Percentiles rank a stretch among this genome's conserved stretches.
phyloP scores from a whole-genome alignment of 2,888 invertebrate species.

The Trichacis sp. region DNA sequence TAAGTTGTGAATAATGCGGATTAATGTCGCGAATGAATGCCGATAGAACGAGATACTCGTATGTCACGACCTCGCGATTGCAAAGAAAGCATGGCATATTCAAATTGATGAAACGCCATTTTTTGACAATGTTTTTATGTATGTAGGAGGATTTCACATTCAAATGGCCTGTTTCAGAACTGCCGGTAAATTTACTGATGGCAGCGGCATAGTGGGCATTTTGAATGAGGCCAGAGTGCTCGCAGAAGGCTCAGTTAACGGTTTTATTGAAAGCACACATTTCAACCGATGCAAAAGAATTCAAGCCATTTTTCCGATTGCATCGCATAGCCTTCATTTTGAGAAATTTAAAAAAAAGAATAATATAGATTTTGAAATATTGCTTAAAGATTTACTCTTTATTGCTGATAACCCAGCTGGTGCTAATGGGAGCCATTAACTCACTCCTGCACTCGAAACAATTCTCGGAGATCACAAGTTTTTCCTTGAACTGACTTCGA shows the following conservation, averaged over 20 bases:
- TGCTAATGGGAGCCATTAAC: neutral
- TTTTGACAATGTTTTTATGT: constrained; percentile 47
- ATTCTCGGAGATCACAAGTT: constrained; percentile 37
- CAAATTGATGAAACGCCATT: constrained; percentile 42
- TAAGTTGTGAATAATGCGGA: no score
- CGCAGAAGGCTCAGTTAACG: constrained; percentile 40
- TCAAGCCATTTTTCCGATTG: constrained; percentile 18
- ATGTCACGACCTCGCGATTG: constrained; percentile 49
- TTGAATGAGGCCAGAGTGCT: constrained; percentile 41
- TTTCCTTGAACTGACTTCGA: constrained; percentile 18
- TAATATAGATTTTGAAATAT: constrained; percentile 22
- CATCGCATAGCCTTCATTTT: constrained; percentile 45
- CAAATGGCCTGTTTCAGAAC: constrained; percentile 53
- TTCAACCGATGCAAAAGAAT: constrained; percentile 38
- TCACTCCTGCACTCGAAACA: constrained; percentile 34
- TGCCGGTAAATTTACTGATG: constrained; percentile 52
- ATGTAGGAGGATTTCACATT: constrained; percentile 48
- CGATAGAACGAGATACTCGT: constrained; percentile 35
- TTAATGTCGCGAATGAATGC: constrained; percentile 38
- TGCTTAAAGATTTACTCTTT: no score
- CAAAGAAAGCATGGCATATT: constrained; percentile 48
- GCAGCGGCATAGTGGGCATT: constrained; percentile 40
- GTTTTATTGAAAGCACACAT: constrained; percentile 42
- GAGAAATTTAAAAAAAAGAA: constrained; percentile 32
- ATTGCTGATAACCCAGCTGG: neutral